Percentiles rank a stretch among this genome's conserved stretches.
Conservation (phyloP, 92 coral and sea anemone genomes). For the Umimayanthus chanpuru region DNA sequence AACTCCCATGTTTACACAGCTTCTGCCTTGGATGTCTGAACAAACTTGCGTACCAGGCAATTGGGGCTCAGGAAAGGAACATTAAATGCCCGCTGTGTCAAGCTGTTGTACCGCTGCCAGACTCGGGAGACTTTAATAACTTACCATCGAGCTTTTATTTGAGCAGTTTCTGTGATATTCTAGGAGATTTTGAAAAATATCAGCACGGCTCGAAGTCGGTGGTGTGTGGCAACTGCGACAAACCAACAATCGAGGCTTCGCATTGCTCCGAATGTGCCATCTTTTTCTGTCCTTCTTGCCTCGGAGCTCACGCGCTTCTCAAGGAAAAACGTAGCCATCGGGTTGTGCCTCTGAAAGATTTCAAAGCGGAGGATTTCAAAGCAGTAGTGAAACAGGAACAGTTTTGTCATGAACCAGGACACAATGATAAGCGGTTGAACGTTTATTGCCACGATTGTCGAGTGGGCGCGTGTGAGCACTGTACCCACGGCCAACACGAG, state of each 20-base stretch:
- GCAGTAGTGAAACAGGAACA: slow-evolving; percentile 43
- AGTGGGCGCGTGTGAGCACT: slow-evolving; percentile 14
- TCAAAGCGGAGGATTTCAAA: slow-evolving; percentile 44
- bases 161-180: slow-evolving; percentile 36
- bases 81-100: slow-evolving; percentile 28
- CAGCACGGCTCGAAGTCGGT: slow-evolving; percentile 33
- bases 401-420: slow-evolving; percentile 29
- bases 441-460: slow-evolving; percentile 37
- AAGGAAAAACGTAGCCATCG: slow-evolving; percentile 37
- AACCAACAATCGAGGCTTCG: slow-evolving; percentile 8
- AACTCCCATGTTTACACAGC: slow-evolving; percentile 29
- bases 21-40: slow-evolving; percentile 29
- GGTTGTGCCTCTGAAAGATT: slow-evolving; percentile 28
- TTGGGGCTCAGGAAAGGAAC: not conserved
- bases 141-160: slow-evolving; percentile 31
- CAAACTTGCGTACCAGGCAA: slow-evolving; percentile 9
- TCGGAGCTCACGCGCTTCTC: slow-evolving; percentile 17
- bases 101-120: slow-evolving; percentile 14
- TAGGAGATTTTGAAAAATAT: slow-evolving; percentile 32
- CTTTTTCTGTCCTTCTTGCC: slow-evolving; percentile 29
- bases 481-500: not conserved
- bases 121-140: slow-evolving; percentile 21
- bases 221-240: slow-evolving; percentile 32
- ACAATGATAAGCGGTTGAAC: slow-evolving; percentile 27
- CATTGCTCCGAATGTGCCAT: slow-evolving; percentile 13